Evolutionary conservation across 2,113 vertebrate species (phyloP), one percentile per base, ranked within the genome.

Genomic region (Nerophis lumbriciformis): DNA sequence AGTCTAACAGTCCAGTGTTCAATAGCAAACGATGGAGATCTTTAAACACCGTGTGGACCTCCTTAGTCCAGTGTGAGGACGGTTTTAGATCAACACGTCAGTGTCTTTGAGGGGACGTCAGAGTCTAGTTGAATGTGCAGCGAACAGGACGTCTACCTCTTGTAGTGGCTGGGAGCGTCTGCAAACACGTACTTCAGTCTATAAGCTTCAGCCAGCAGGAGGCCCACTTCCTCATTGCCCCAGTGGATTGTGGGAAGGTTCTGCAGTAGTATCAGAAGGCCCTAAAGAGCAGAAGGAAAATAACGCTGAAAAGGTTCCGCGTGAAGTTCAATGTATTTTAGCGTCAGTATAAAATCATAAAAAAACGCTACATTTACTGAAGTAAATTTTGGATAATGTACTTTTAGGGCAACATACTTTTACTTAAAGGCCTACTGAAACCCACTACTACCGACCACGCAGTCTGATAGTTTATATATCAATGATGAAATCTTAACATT

Each of bases 181-280:
- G 97, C 96, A 66, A 99, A 99, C 95, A 95, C 98, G 83, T 98
- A 99, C 86, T 99, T 98, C 60, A 99, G 94, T 91, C 97, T 93
- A 83, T 99, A 99, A 0, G 97, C 97, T 87, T 99, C 97, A 0
- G 97, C 97, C 11, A 99, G 91, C 19, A 99, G 94, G 51, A 99
- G 93, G 42, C 95, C 94, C 6, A 99, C 94, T 78, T 99, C 97
- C 75, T 99, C 96, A 0, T 99, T 99, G 28, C 96, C 97, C 97
- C 97, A 99, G 85, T 99, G 96, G 84, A 99, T 98, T 1, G 97
- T 99, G 21, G 97, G 97, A 56, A 99, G 92, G 87, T 99, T 99
- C 80, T 99, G 97, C 48, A 99, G 89, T 73, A 99, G 93, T 93
- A 98, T 96, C 45, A 99, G 91, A 55, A 98, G 94, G 67, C 93